Conservation (phyloP, 1,140 invertebrate genomes). For the Aphaenogaster floridana region DNA sequence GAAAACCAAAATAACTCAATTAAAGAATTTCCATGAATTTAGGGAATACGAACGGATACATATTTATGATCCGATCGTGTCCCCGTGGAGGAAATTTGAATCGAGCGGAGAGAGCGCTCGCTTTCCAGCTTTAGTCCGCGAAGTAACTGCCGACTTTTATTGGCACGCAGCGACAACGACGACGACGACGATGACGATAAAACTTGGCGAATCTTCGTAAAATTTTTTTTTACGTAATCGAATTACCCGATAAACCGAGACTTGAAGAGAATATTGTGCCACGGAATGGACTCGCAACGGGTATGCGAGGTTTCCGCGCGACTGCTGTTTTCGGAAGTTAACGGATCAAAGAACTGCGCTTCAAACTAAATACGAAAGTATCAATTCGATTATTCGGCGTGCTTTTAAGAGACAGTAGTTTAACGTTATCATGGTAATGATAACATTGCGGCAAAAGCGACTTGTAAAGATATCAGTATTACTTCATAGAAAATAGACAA, state of each 20-base stretch:
- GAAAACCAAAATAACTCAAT: slow-evolving; percentile 86
- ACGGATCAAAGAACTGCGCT: slow-evolving; percentile 34
- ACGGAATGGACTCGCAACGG: slow-evolving; percentile 31
- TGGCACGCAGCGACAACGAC: slow-evolving; percentile 28
- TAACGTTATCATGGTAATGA: background rate
- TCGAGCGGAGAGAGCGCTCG: slow-evolving; percentile 71
- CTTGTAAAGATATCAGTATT: background rate
- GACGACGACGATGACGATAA: slow-evolving; percentile 22
- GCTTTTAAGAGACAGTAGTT: background rate
- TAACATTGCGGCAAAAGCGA: slow-evolving; percentile 11
- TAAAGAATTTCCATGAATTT: slow-evolving; percentile 86
- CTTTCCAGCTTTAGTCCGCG: slow-evolving; percentile 13
- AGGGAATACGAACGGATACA: slow-evolving; percentile 81
- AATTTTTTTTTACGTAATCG: slow-evolving; percentile 55
- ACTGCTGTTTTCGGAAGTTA: slow-evolving; percentile 43
- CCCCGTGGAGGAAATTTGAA: slow-evolving; percentile 80
- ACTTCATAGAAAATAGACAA: background rate
- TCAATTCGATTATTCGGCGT: slow-evolving; percentile 27
- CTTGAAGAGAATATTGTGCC: slow-evolving; percentile 39
- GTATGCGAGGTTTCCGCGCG: slow-evolving; percentile 36
- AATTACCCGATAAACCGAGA: slow-evolving; percentile 49
- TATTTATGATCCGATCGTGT: slow-evolving; percentile 85
- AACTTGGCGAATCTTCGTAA: slow-evolving; percentile 57
- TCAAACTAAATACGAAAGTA: slow-evolving; percentile 1
- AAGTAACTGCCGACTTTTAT: slow-evolving; percentile 59